Evolutionary conservation across 2,113 vertebrate genomes (phyloP).

Genomic region (Lates calcarifer): DNA sequence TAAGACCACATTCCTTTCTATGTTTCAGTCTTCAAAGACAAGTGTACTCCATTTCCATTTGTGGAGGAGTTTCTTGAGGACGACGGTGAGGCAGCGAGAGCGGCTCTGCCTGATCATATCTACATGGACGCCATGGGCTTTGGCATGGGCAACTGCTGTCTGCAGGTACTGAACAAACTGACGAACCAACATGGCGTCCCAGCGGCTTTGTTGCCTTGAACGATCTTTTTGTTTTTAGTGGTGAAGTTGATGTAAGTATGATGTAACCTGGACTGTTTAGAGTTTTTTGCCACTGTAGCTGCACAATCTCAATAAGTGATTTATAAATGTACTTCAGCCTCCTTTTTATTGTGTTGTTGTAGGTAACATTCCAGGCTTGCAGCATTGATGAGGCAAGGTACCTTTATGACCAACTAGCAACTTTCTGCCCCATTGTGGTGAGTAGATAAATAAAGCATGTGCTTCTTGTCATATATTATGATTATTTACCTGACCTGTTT

Average conservation of each 20-base stretch:
- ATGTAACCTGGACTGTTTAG: background rate
- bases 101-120: constrained; percentile 91
- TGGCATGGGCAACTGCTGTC: constrained; percentile 98
- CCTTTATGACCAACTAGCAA: constrained; percentile 98
- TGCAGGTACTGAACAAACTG: constrained; percentile 87
- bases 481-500: constrained; percentile 11
- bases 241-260: too few relatives aligned
- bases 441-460: constrained; percentile 69
- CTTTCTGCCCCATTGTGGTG: constrained; percentile 98
- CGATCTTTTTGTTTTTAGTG: background rate
- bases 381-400: constrained; percentile 97
- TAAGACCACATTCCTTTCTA: background rate
- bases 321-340: constrained; percentile 68
- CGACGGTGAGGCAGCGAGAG: constrained; percentile 89
- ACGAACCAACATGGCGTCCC: rapidly evolving
- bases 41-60: constrained; percentile 91
- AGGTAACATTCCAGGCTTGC: constrained; percentile 99
- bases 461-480: background rate
- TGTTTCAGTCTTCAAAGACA: constrained; percentile 94
- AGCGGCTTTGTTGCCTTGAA: background rate
- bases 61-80: constrained; percentile 92
- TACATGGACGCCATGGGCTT: constrained; percentile 99
- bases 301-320: constrained; percentile 58
- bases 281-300: background rate
- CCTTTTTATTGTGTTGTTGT: constrained; percentile 62